phyloP scores from a whole-genome alignment of 2,797 vertebrate species.

The Pseudotriccus pelzelni region DNA sequence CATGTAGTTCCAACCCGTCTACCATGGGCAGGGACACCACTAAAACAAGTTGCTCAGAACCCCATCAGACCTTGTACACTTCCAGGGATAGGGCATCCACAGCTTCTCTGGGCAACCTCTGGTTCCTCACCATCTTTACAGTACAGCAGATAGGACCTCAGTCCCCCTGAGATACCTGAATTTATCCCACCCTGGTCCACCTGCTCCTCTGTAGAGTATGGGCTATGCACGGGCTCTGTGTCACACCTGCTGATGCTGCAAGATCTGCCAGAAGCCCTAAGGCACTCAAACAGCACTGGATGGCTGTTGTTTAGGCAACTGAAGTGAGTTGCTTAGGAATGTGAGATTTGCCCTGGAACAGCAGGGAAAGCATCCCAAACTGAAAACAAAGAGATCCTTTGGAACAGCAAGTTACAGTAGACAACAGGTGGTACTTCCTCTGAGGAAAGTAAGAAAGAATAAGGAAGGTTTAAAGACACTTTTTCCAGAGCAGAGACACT shows the following conservation, averaged over 20 bases:
- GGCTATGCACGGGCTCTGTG: fast-evolving
- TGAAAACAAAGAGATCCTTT: not conserved
- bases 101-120: not conserved
- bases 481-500: not conserved
- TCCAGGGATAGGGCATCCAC: not conserved
- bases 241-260: not conserved
- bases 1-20: not conserved
- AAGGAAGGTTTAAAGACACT: not conserved
- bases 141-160: not conserved
- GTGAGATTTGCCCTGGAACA: not conserved
- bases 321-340: not conserved
- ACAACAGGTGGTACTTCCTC: not conserved
- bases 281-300: not conserved
- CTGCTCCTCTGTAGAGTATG: not conserved
- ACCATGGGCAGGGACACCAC: not conserved
- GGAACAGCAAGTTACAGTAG: not conserved
- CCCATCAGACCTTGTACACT: not conserved
- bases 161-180: fast-evolving
- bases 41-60: not conserved
- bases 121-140: not conserved
- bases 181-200: not conserved
- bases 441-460: not conserved
- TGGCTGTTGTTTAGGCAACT: not conserved
- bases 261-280: not conserved
- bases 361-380: not conserved